These are phyloP conservation scores for Nestor notabilis DNA, from an alignment of 2,113 vertebrate species.

Conservation along the genomic window DNA sequence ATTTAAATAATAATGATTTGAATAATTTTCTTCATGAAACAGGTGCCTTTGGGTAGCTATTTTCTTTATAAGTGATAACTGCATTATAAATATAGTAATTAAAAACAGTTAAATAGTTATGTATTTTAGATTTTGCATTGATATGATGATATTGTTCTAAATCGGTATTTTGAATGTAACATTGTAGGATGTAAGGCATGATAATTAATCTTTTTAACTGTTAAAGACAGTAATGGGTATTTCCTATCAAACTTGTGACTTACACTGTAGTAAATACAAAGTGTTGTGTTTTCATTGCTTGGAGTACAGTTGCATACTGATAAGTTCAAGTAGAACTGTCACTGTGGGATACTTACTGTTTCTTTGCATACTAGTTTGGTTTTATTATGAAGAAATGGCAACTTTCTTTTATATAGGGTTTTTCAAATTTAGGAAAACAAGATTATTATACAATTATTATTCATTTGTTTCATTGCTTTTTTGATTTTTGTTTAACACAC, in stretches of 20 bases:
- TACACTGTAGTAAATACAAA: neutral
- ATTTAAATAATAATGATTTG: neutral
- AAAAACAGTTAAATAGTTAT: neutral
- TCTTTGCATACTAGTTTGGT: neutral
- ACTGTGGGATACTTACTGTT: neutral
- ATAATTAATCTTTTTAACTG: neutral
- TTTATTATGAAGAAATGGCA: neutral
- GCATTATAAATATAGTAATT: neutral
- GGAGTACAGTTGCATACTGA: neutral
- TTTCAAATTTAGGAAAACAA: neutral
- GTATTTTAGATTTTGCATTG: neutral
- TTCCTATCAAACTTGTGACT: neutral
- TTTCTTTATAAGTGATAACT: neutral
- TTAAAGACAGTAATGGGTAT: neutral
- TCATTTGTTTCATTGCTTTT: slow-evolving; percentile 71
- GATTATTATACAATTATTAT: neutral
- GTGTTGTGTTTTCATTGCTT: neutral
- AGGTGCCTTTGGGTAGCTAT: neutral
- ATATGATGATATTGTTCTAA: neutral
- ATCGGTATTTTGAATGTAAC: neutral
- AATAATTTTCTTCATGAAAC: neutral
- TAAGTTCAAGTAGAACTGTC: neutral
- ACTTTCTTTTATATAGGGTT: neutral
- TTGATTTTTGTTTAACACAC: slow-evolving; percentile 76
- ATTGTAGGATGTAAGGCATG: neutral